These are phyloP conservation scores for Silurus glanis DNA, from an alignment of 2,113 vertebrate species.

Conservation along the genomic window DNA sequence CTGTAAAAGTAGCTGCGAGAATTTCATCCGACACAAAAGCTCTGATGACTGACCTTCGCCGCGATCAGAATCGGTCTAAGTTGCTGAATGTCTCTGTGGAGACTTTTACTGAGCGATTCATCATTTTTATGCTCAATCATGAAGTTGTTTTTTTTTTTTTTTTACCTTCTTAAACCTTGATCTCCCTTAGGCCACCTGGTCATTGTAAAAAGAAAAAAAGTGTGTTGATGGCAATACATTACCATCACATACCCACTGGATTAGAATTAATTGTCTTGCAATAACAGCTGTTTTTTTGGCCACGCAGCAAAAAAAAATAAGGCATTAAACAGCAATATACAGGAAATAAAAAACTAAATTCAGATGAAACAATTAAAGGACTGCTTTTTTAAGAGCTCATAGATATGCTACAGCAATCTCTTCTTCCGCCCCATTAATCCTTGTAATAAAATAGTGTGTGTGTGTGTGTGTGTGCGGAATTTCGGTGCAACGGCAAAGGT, in stretches of 20 bases:
- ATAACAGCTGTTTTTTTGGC: slow-evolving; percentile 41
- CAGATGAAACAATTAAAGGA: slow-evolving; percentile 25
- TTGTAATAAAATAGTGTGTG: neutral
- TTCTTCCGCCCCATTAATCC: slow-evolving; percentile 28
- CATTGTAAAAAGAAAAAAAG: slow-evolving; percentile 11
- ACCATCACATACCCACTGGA: slow-evolving; percentile 2
- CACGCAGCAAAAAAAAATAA: slow-evolving; percentile 32
- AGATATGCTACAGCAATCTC: slow-evolving; percentile 20
- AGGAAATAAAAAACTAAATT: slow-evolving; percentile 33
- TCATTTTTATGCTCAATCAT: slow-evolving; percentile 32
- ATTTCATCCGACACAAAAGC: neutral
- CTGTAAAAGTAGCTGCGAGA: neutral
- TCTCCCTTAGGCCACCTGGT: neutral
- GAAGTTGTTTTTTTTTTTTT: neutral
- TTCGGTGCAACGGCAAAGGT: slow-evolving; percentile 5
- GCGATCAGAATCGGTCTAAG: neutral
- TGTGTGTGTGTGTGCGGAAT: neutral
- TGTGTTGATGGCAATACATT: slow-evolving; percentile 3
- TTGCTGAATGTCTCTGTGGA: neutral
- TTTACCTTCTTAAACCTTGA: neutral
- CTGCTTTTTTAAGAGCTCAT: slow-evolving; percentile 23
- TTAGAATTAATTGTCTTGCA: slow-evolving; percentile 31
- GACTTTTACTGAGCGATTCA: slow-evolving; percentile 5
- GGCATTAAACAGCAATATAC: slow-evolving; percentile 1
- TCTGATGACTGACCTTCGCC: neutral